phyloP scores from a whole-genome alignment of 2,888 invertebrate genomes.

The Orthosia incerta region DNA sequence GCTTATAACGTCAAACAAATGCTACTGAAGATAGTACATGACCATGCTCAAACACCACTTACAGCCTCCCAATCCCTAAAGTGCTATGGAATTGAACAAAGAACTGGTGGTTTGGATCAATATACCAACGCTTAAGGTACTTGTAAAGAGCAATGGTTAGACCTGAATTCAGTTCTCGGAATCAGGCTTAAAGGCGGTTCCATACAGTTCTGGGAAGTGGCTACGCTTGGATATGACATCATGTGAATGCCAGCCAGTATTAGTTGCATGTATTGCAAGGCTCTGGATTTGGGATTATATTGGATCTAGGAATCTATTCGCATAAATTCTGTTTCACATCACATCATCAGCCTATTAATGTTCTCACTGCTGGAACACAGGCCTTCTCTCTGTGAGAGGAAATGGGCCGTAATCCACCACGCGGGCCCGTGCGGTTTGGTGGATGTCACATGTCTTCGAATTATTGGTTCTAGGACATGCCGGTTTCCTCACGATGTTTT shows the following conservation, averaged over 20 bases:
- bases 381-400: too few relatives aligned
- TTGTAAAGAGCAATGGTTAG: not conserved
- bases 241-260: not conserved
- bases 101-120: not conserved
- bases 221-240: not conserved
- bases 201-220: not conserved
- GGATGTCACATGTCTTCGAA: too few relatives aligned
- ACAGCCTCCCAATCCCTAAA: not conserved
- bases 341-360: too few relatives aligned
- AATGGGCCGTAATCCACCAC: too few relatives aligned
- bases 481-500: too few relatives aligned
- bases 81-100: not conserved
- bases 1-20: too few relatives aligned
- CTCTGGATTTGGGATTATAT: not conserved
- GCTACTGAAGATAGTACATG: not conserved
- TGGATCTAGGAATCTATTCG: not conserved
- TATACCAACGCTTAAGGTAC: not conserved
- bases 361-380: too few relatives aligned
- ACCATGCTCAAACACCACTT: not conserved
- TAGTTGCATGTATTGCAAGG: not conserved
- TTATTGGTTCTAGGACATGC: too few relatives aligned
- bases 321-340: not conserved
- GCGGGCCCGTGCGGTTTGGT: too few relatives aligned
- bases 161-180: slow-evolving; percentile 13
- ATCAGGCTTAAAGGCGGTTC: not conserved